Evolutionary conservation across 2,888 invertebrate species (phyloP), one percentile per base, ranked within the genome.

Genomic region (Pseudanteris insignis): DNA sequence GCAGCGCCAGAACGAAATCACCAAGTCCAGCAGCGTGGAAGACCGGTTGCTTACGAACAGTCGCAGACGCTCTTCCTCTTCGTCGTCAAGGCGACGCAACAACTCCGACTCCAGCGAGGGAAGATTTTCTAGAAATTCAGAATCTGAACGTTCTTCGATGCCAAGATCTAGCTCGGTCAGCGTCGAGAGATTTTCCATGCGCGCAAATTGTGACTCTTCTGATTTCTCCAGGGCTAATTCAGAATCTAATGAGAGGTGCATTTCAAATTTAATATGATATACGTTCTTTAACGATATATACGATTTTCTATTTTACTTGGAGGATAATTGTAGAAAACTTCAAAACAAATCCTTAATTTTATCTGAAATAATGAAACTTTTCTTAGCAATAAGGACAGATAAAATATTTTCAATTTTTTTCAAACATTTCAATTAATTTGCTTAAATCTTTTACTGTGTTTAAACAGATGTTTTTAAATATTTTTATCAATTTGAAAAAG

Each of bases 161-260:
- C 78, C 78, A 0, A 71, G 79, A 1, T 79, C 79, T 18, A 75
- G 74, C 30, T 78, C 79, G 7, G 77, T 76, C 7, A 77, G 77
- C 66, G 76, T 79, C 47, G 79, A 79, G 59, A 71, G 79, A 33
- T 79, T 77, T 48, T 77, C 77, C 25, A 75, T 78, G 70, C 69
- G 79, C 1, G 79, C 79, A 8, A 79, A 78, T 57, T 79, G 78
- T 66, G 79, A 79, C 62, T 76, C 76, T 7, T 79, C 78, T 5
- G 79, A 79, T 55, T 79, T 79, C 62, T 79, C 79, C 10, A 65
- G 79, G 2, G 78, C 78, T 0, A 79, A 79, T 63, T 79, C 78
- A 2, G 78, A 74, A 21, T 79, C 79, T 6, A 79, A 79, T 66
- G 79, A 79, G 51, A 65, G 77, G 48, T 50, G 26, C 7, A n/a